Base-by-base conservation (phyloP, 2,888 invertebrate genomes). In the Chalcis sispes region DNA sequence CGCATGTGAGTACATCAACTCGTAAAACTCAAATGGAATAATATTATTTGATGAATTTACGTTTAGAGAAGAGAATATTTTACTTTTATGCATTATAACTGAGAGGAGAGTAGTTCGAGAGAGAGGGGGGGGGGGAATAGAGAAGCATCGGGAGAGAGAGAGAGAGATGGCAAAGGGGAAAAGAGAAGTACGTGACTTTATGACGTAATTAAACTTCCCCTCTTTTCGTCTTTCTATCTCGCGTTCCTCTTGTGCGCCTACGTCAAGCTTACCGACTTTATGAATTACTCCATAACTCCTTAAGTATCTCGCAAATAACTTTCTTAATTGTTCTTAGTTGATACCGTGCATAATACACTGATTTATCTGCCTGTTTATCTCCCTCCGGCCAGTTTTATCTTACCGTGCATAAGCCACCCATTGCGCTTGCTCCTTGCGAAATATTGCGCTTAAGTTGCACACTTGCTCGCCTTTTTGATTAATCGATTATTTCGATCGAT, bases 301-400 rank as follows among this genome's bases (percentile, higher is more conserved):
- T 75, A 72, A 77, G 77, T 75, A 69, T 75, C 77, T 75, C 71
- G 75, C 67, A 72, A 77, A 77, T 79, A 77, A 79, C 77, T 79
- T 77, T 72, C 75, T 77, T 79, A 77, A 77, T 79, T 79, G 65
- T 75, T 79, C 76, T 65, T 75, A 69, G 69, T 75, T 79, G 77
- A 79, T 79, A 74, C 56, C 59, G 52, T 56, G 66, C 70, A 79
- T 79, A 77, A 79, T 79, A 75, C 69, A 75, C 65, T 77, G 77
- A 77, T 79, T 75, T 79, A 75, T 79, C 70, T 72, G 20, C 59
- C 72, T 58, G 69, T 77, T 77, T 69, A 74, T 77, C 69, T 69
- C 65, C 62, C 48, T 67, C 65, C 52, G 23, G 29, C 58, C 10
- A 36, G 15, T 56, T 72, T 75, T 65, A 65, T 71, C 71, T 71